These are phyloP conservation scores for Euzophera pinguis DNA, from an alignment of 2,888 invertebrate species.

Conservation along the genomic window DNA sequence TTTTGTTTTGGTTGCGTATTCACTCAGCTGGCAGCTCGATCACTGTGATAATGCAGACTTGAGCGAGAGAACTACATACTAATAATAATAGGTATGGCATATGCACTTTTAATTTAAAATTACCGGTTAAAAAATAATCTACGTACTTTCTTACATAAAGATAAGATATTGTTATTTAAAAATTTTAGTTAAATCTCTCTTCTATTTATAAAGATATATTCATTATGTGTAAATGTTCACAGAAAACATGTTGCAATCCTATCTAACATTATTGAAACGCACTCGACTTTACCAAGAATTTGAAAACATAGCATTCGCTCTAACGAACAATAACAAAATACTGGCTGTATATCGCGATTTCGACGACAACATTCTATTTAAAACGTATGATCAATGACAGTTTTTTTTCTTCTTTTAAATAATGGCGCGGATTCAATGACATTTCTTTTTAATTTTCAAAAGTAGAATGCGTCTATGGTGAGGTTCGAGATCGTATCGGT, in stretches of 20 bases:
- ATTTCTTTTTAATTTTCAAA: constrained; percentile 22
- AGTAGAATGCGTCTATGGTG: constrained; percentile 13
- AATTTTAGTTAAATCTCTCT: too few species aligned
- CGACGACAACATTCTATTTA: constrained; percentile 18
- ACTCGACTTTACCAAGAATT: constrained; percentile 3
- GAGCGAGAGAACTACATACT: too few species aligned
- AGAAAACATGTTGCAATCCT: constrained; percentile 21
- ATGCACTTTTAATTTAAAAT: too few species aligned
- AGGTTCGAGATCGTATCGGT: constrained; percentile 37
- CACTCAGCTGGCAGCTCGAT: too few species aligned
- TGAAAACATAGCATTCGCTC: constrained; percentile 15
- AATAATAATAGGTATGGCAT: too few species aligned
- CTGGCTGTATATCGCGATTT: constrained; percentile 8
- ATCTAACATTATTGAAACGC: neutral
- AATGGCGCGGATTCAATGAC: constrained; percentile 16
- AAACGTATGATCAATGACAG: constrained; percentile 23
- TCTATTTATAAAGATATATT: neutral
- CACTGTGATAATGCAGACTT: too few species aligned
- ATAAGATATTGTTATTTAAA: too few species aligned
- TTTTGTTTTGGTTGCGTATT: too few species aligned
- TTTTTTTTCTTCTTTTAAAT: constrained; percentile 12
- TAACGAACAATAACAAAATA: constrained; percentile 18
- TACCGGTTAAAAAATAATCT: too few species aligned
- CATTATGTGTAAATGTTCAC: constrained; percentile 15
- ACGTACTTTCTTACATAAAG: too few species aligned